phyloP scores from a whole-genome alignment of 2,797 vertebrate species.

The Allobates femoralis region DNA sequence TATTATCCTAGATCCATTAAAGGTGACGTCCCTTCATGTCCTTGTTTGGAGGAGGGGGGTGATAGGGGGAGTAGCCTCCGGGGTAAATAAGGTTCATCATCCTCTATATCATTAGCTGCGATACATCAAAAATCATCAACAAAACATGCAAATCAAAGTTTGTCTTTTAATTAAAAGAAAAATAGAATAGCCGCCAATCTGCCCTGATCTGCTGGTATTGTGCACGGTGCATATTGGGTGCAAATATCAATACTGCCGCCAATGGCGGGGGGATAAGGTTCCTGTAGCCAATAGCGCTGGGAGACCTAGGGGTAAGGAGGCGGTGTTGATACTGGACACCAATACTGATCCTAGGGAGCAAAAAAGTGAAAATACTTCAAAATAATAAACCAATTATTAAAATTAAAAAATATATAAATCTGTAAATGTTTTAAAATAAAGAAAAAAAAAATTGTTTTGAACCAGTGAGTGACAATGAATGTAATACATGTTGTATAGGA shows the following conservation, averaged over 20 bases:
- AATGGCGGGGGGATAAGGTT: conserved; percentile 54
- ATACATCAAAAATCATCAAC: conserved; percentile 12
- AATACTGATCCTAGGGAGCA: background rate
- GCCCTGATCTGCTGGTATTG: background rate
- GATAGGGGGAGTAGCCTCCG: background rate
- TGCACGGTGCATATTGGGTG: background rate
- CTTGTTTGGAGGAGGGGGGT: no score
- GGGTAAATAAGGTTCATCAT: background rate
- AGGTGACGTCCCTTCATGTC: background rate
- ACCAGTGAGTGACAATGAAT: conserved; percentile 66
- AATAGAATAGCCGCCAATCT: background rate
- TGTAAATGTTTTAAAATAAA: conserved; percentile 15
- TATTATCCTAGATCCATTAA: conserved; percentile 13
- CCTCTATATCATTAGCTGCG: background rate
- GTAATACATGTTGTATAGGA: no score
- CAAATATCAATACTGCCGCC: background rate
- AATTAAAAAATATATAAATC: conserved; percentile 21
- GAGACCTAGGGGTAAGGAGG: no score
- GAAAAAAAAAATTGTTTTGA: conserved; percentile 69
- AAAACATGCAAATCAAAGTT: conserved; percentile 21
- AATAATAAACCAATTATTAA: conserved; percentile 63
- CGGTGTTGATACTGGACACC: background rate
- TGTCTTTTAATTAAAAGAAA: background rate
- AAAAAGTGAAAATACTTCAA: conserved; percentile 30
- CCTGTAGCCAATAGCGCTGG: background rate